Conservation (phyloP, 2,797 vertebrate genomes). For the Pangasius macronema region DNA sequence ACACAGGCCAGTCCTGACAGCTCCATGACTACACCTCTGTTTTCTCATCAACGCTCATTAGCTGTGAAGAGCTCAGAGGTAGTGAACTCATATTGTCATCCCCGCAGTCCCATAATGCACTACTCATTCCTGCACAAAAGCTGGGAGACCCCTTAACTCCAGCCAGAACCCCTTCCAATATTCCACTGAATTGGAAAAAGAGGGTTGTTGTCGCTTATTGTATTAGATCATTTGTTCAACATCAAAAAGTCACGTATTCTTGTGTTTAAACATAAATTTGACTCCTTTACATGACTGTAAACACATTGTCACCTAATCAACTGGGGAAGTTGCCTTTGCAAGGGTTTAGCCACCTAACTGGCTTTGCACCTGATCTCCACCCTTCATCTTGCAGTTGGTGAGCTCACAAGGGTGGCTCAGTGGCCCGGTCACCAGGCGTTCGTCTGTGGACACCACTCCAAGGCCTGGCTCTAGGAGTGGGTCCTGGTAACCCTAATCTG, state of each 20-base stretch:
- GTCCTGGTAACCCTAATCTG: neutral
- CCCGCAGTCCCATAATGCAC: neutral
- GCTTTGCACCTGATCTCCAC: neutral
- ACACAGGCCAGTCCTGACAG: slow-evolving; percentile 37
- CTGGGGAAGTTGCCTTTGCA: neutral
- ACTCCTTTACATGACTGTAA: neutral
- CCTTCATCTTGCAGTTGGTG: neutral
- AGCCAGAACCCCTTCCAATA: neutral
- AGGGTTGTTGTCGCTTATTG: neutral
- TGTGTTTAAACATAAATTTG: neutral
- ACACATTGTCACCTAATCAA: neutral
- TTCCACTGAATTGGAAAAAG: neutral
- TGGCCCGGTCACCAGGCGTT: neutral
- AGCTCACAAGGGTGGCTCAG: neutral
- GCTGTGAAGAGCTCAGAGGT: neutral
- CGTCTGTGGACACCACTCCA: neutral
- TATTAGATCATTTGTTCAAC: neutral
- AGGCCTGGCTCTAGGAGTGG: neutral
- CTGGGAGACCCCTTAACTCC: neutral
- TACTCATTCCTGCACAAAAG: neutral
- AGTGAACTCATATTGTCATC: neutral
- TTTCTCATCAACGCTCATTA: slow-evolving; percentile 36
- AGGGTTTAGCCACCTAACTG: neutral
- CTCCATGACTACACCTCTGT: slow-evolving; percentile 25
- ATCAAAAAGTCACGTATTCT: neutral